phyloP scores from a whole-genome alignment of 2,113 vertebrate species.

The Phrynocephalus versicolor region DNA sequence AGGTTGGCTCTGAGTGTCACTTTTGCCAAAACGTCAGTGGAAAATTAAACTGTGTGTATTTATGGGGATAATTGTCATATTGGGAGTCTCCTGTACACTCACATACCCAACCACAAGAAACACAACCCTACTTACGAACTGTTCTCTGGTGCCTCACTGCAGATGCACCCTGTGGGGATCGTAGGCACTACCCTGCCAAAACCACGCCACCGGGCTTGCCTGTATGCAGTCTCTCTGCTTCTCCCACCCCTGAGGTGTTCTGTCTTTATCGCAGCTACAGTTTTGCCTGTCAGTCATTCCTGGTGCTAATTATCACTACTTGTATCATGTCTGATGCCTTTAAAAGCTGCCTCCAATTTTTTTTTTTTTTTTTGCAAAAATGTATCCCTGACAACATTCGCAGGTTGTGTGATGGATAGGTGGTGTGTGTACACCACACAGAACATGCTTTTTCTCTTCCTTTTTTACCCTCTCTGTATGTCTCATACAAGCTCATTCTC shows the following conservation, averaged over 20 bases:
- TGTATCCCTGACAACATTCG: background rate
- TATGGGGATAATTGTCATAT: too few relatives aligned
- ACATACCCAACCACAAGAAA: background rate
- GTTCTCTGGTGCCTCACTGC: background rate
- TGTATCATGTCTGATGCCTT: conserved; percentile 19
- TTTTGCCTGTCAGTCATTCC: conserved; percentile 53
- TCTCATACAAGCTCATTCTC: too few relatives aligned
- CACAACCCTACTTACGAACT: background rate
- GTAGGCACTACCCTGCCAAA: background rate
- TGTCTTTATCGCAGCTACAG: background rate
- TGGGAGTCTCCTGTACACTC: background rate
- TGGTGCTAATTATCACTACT: conserved; percentile 45
- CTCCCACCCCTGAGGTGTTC: conserved; percentile 12
- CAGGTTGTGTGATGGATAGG: too few relatives aligned
- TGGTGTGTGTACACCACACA: background rate
- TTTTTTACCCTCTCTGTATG: too few relatives aligned
- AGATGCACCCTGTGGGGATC: background rate
- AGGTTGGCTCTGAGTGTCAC: too few relatives aligned
- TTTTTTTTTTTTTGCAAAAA: too few relatives aligned
- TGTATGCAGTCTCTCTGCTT: conserved; percentile 43
- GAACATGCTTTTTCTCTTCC: background rate
- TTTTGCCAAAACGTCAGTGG: too few relatives aligned
- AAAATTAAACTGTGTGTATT: too few relatives aligned
- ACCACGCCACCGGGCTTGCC: conserved; percentile 13
- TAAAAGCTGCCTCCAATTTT: conserved; percentile 16